These are phyloP conservation scores for Caradrina kadenii DNA, from an alignment of 2,888 invertebrate species.

Conservation along the genomic window DNA sequence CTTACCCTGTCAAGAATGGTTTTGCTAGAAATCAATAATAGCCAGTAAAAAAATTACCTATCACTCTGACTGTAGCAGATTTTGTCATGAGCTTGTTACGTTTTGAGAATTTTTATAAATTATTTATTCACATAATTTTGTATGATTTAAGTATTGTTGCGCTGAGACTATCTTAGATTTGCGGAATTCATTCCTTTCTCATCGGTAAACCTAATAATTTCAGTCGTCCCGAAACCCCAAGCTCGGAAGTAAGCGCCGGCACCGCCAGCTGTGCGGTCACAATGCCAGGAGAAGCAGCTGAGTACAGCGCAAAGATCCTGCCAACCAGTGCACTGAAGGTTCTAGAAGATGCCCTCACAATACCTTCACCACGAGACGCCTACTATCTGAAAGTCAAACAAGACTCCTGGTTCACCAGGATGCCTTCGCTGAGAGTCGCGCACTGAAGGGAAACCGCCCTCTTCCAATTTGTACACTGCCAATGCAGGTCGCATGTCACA, in stretches of 20 bases:
- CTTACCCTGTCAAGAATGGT: not conserved
- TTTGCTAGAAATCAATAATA: not conserved
- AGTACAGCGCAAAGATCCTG: constrained; percentile 92
- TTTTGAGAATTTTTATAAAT: not conserved
- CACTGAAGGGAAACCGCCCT: constrained; percentile 66
- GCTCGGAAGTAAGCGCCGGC: constrained; percentile 82
- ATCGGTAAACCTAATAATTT: constrained; percentile 13
- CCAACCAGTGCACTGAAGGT: constrained; percentile 91
- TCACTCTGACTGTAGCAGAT: not conserved
- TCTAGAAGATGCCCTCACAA: constrained; percentile 91
- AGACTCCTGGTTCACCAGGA: constrained; percentile 88
- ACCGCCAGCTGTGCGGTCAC: constrained; percentile 87
- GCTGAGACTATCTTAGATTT: not conserved
- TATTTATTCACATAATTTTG: no score
- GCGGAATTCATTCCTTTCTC: not conserved
- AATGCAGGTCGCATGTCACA: constrained; percentile 56
- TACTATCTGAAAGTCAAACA: constrained; percentile 88
- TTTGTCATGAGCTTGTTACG: not conserved
- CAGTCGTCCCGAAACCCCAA: constrained; percentile 88
- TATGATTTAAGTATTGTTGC: no score
- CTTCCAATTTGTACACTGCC: constrained; percentile 48
- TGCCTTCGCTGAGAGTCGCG: constrained; percentile 86
- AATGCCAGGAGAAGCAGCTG: constrained; percentile 91
- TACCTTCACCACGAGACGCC: constrained; percentile 89
- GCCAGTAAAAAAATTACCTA: not conserved